phyloP scores from a whole-genome alignment of 92 coral and sea anemone genomes.

The Epizoanthus ramosus region DNA sequence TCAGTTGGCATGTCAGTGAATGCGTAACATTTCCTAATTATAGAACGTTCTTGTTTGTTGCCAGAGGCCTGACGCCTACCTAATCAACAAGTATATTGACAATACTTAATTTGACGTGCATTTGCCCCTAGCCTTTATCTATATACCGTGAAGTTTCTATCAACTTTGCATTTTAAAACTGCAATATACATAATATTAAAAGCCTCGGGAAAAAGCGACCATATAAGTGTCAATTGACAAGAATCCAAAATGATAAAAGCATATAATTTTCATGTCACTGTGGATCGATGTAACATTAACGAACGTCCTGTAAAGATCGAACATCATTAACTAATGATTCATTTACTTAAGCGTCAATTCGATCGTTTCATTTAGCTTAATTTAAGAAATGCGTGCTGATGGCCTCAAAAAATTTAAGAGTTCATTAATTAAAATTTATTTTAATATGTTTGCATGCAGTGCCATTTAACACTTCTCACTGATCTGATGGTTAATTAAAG shows the following conservation, averaged over 20 bases:
- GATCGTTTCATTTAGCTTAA: neutral
- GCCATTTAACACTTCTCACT: conserved; percentile 1
- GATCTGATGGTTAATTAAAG: neutral
- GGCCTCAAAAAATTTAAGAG: neutral
- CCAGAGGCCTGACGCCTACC: too few relatives aligned
- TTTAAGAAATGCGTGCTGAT: neutral
- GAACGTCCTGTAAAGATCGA: conserved; percentile 1
- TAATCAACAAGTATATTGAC: too few relatives aligned
- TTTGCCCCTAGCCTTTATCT: neutral
- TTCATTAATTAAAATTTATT: neutral
- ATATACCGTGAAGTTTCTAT: conserved; percentile 23
- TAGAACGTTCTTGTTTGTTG: too few relatives aligned
- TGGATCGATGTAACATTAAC: conserved; percentile 7
- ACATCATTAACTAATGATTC: neutral
- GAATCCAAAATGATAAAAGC: neutral
- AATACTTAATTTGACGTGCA: neutral
- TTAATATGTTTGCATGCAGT: neutral
- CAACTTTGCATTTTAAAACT: neutral
- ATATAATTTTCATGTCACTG: neutral
- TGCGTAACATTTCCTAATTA: too few relatives aligned
- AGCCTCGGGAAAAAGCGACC: neutral
- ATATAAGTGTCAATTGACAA: conserved; percentile 20
- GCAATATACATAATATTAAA: neutral
- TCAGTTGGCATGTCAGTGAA: too few relatives aligned
- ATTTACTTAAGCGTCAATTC: neutral